Base-by-base conservation (phyloP, 30 jellyfish, hydroid and myxozoan genomes). In the Sanderia malayensis region DNA sequence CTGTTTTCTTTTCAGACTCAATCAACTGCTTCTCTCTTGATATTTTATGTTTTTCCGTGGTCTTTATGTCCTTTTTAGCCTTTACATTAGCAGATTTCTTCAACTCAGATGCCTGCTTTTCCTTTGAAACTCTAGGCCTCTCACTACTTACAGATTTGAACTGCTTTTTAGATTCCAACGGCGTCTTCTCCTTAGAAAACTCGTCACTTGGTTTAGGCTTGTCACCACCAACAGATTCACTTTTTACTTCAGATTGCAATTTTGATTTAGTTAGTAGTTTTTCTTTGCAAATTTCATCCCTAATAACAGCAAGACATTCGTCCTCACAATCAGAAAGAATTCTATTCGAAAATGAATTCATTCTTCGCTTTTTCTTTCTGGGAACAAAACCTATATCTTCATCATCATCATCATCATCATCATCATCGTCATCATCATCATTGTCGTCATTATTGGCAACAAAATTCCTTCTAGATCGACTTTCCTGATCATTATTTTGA, bases 251-350 rank as follows among this genome's bases (percentile, higher is more conserved):
- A n/a, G n/a, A n/a, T n/a, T 37, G 52, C 52, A 4, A 4, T 37
- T 37, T 13, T 37, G 13, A 37, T 13, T 37, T 13, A 6, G 10
- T 6, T 4, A 37, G 52, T 13, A 4, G 6, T 13, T 37, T 37
- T 13, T 37, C 52, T 13, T 37, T 37, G 6, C 10, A 6, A 37
- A 37, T 4, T 13, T 13, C 52, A 13, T 37, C 52, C 6, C 52
- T 6, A 4, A 37, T 37, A 13, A 37, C 52, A 37, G 52, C 52
- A 6, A 37, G 13, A 57, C 83, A 46, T 7, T 77, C 80, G 20
- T 62, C 74, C 31, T 80, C 74, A 62, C 23, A 58, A 53, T 58
- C 78, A 23, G 92, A 67, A 37, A 34, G 26, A 4, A 31, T 57
- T 53, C 76, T 70, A 34, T 59, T 68, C 32, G 60, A 57, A 41